These are phyloP conservation scores for Decapterus maruadsi DNA, from an alignment of 2,797 vertebrate species.

Conservation along the genomic window DNA sequence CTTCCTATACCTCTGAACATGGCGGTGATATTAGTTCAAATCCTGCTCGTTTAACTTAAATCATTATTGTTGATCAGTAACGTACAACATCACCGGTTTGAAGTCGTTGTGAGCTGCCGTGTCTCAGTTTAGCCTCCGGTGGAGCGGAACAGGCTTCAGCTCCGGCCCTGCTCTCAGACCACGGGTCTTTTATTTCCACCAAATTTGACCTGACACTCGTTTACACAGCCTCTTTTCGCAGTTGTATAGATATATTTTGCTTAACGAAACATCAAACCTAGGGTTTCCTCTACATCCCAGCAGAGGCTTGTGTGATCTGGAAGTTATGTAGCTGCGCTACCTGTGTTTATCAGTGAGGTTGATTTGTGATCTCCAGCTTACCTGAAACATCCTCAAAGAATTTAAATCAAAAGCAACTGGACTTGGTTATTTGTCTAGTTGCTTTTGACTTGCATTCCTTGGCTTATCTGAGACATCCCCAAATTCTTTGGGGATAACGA, in stretches of 20 bases:
- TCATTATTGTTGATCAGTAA: fast-evolving
- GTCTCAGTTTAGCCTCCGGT: constrained; percentile 14
- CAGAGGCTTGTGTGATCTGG: too few species aligned
- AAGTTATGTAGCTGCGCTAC: background rate
- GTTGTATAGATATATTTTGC: too few species aligned
- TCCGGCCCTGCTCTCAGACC: constrained; percentile 47
- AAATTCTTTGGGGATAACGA: too few species aligned
- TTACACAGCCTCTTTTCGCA: too few species aligned
- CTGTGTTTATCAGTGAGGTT: background rate
- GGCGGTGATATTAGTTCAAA: fast-evolving
- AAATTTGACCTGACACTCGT: background rate
- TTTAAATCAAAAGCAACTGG: too few species aligned
- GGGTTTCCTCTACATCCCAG: background rate
- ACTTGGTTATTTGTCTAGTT: too few species aligned
- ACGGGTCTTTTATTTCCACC: too few species aligned
- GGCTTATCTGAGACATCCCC: too few species aligned
- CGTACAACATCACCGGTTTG: fast-evolving
- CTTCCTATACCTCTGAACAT: fast-evolving
- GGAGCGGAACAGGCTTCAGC: constrained; percentile 38
- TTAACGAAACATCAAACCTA: background rate
- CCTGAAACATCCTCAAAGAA: too few species aligned
- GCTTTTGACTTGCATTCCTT: too few species aligned
- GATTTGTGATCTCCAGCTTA: background rate
- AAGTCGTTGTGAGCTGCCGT: background rate
- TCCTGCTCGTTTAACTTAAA: fast-evolving